Base-by-base conservation (phyloP, 2,888 invertebrate species). In the Tenthredo scrophulariae region DNA sequence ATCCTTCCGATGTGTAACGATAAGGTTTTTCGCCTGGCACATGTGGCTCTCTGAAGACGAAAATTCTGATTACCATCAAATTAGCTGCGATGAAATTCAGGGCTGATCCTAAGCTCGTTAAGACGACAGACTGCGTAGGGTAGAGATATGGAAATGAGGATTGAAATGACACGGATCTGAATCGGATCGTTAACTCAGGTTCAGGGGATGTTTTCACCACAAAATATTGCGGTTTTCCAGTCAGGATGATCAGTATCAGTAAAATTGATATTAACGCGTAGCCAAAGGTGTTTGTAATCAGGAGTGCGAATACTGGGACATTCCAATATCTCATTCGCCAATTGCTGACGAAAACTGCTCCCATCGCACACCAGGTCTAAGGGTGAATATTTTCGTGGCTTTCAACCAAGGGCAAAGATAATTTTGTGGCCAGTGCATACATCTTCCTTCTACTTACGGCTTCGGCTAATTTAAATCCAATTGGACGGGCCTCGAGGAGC, bases 401-500 rank as follows among this genome's bases (percentile, higher is more conserved):
- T 43, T 40, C 22, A 26, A 74, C 22, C 74, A 43, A 4, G 26
- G 43, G 13, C 22, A 43, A 26, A 40, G 1, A 40, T n/a, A 40
- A 74, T 74, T 74, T n/a, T 43, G 43, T 22, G 43, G 7, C 13
- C 22, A 26, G n/a, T 74, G 4, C 4, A 26, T 74, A 15, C 26
- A 43, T 26, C 33, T 26, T 10, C 18, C 29, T 77, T n/a, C 6
- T 54, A 54, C 54, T 37, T 77, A 77, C 77, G 50, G 54, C 54
- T 77, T 77, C 77, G 33, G 33, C 29, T 77, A 77, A 26, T 29
- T 77, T 77, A 50, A 54, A 77, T 77, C 77, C 77, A 33, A 77
- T 77, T 77, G 50, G 77, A n/a, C 54, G 26, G 29, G 9, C 33
- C 46, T 54, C n/a, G 33, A 54, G n/a, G 50, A 54, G 54, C 54